Percentiles rank a stretch among this genome's conserved stretches.
These are phyloP conservation scores for Aquatica leii DNA, from an alignment of 2,888 invertebrate species.

Conservation along the genomic window DNA sequence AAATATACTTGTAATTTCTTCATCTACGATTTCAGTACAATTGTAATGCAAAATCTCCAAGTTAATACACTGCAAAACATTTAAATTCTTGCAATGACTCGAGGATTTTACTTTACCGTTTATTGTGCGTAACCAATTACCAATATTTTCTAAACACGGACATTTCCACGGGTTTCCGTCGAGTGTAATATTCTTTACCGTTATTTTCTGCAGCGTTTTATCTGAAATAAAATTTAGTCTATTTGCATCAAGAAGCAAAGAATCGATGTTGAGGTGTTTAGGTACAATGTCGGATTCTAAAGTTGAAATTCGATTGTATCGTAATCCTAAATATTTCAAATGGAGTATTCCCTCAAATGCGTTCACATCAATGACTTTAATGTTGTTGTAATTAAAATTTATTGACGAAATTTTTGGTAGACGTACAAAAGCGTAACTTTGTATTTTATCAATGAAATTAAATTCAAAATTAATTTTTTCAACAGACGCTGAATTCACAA, in stretches of 20 bases:
- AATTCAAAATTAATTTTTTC: conserved; percentile 42
- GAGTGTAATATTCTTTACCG: conserved; percentile 37
- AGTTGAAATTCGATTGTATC: conserved; percentile 42
- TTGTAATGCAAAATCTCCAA: conserved; percentile 17
- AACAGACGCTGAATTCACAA: conserved; percentile 39
- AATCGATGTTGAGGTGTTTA: conserved; percentile 28
- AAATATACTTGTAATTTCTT: conserved; percentile 34
- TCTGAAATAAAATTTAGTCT: conserved; percentile 46
- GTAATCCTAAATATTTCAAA: conserved; percentile 44
- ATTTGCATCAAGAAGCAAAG: conserved; percentile 43
- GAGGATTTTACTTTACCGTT: conserved; percentile 36
- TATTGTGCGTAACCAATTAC: conserved; percentile 40
- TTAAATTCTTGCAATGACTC: conserved; percentile 29
- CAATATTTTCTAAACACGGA: conserved; percentile 43
- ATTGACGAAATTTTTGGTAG: conserved; percentile 40
- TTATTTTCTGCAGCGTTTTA: conserved; percentile 40
- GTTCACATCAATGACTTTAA: conserved; percentile 39
- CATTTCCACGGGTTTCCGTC: conserved; percentile 50
- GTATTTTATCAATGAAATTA: conserved; percentile 43
- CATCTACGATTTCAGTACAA: conserved; percentile 40
- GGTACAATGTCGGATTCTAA: conserved; percentile 44
- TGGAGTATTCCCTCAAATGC: conserved; percentile 43
- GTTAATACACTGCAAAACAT: conserved; percentile 38
- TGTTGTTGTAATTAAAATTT: conserved; percentile 45
- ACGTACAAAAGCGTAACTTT: conserved; percentile 39